Conservation (phyloP, 2,888 invertebrate genomes). For the Phragmatobia fuliginosa region DNA sequence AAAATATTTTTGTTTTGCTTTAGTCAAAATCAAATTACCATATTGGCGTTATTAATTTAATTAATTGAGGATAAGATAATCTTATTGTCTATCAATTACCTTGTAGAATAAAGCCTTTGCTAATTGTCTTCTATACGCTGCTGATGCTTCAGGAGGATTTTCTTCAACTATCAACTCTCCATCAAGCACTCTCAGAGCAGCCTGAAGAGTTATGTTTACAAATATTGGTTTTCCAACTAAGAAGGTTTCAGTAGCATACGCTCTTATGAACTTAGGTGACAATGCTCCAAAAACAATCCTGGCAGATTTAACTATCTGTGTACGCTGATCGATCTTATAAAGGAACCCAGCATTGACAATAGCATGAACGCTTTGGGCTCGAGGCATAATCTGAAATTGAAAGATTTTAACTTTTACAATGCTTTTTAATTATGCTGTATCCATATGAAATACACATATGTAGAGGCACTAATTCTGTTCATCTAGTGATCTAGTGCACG, state of each 20-base stretch:
- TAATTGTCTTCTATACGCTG: constrained; percentile 85
- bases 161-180: constrained; percentile 61
- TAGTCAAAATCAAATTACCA: background rate
- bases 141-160: constrained; percentile 82
- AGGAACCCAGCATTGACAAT: constrained; percentile 91
- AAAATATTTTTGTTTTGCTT: no score
- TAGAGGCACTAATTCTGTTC: no score
- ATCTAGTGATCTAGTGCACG: no score
- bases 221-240: constrained; percentile 75
- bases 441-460: no score
- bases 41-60: background rate
- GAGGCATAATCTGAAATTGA: constrained; percentile 88
- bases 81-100: constrained; percentile 60
- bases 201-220: constrained; percentile 74
- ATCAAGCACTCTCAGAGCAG: constrained; percentile 58
- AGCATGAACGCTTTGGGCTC: constrained; percentile 91
- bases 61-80: background rate
- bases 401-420: background rate
- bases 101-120: constrained; percentile 88
- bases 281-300: constrained; percentile 88
- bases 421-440: background rate
- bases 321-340: constrained; percentile 77
- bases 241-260: constrained; percentile 80
- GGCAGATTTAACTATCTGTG: constrained; percentile 28
- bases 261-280: constrained; percentile 73